Percentiles rank a stretch among this genome's conserved stretches.
These are phyloP conservation scores for Hirtodrosophila histrioides DNA, from an alignment of 2,888 invertebrate species.

Conservation along the genomic window DNA sequence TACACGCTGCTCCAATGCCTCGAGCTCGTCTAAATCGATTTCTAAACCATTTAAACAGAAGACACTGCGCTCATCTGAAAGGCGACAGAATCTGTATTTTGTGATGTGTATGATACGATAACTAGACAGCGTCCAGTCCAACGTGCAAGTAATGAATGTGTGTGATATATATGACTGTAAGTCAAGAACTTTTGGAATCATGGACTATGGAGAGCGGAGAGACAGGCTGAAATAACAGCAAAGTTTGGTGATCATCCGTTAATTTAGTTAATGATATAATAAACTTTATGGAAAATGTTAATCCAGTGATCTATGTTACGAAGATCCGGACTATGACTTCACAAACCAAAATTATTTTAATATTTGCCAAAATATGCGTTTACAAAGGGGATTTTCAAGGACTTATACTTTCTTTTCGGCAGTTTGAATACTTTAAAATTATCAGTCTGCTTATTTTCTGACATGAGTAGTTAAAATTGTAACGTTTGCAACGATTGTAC, in stretches of 20 bases:
- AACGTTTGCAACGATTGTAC: too few relatives aligned
- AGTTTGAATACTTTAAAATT: too few relatives aligned
- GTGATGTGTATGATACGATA: slow-evolving; percentile 38
- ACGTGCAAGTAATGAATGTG: not conserved
- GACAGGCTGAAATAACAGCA: not conserved
- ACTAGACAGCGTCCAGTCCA: slow-evolving; percentile 4
- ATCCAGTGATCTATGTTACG: too few relatives aligned
- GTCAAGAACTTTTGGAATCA: not conserved
- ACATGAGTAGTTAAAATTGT: too few relatives aligned
- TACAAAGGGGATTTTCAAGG: too few relatives aligned
- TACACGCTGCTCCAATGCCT: slow-evolving; percentile 82
- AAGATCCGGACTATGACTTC: too few relatives aligned
- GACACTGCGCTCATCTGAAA: slow-evolving; percentile 83
- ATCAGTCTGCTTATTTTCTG: too few relatives aligned
- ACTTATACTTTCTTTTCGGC: too few relatives aligned
- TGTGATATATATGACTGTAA: not conserved
- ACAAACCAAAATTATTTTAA: too few relatives aligned
- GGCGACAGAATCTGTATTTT: slow-evolving; percentile 68
- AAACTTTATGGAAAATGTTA: too few relatives aligned
- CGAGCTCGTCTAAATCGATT: slow-evolving; percentile 84
- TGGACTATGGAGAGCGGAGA: not conserved
- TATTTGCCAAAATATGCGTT: too few relatives aligned
- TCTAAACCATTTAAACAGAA: slow-evolving; percentile 84
- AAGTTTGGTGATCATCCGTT: not conserved
- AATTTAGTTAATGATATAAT: too few relatives aligned